Conservation (phyloP, 2,113 vertebrate genomes). For the Hyaena hyaena region DNA sequence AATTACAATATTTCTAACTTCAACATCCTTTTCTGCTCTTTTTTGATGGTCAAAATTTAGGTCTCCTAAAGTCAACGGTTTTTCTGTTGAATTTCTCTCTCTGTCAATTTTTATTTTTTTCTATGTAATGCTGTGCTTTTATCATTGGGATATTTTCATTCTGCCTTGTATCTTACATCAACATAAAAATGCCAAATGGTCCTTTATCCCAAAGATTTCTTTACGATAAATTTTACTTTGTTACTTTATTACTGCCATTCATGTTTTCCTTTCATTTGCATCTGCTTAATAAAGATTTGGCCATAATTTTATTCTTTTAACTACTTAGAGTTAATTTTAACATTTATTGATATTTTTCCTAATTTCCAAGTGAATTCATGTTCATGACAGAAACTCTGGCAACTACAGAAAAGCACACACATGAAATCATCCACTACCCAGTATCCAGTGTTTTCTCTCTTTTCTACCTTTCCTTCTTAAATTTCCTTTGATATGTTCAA, state of each 20-base stretch:
- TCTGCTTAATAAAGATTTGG: constrained; percentile 40
- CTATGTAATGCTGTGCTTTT: neutral
- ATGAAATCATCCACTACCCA: neutral
- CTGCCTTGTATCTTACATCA: neutral
- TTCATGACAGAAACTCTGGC: constrained; percentile 4
- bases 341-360: constrained; percentile 53
- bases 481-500: constrained; percentile 13
- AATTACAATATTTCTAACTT: constrained; percentile 32
- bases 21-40: neutral
- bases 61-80: neutral
- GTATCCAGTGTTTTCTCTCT: neutral
- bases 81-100: neutral
- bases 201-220: neutral
- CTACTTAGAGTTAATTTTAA: constrained; percentile 3
- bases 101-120: neutral
- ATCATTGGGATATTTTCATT: neutral
- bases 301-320: constrained; percentile 7
- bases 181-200: neutral
- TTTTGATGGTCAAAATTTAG: neutral
- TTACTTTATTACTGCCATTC: constrained; percentile 15
- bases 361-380: constrained; percentile 43
- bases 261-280: constrained; percentile 21
- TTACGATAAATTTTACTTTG: neutral
- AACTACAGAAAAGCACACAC: neutral
- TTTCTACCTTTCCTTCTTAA: neutral